These are phyloP conservation scores for Drosophila borealis DNA, from an alignment of 2,888 invertebrate genomes.

Conservation along the genomic window DNA sequence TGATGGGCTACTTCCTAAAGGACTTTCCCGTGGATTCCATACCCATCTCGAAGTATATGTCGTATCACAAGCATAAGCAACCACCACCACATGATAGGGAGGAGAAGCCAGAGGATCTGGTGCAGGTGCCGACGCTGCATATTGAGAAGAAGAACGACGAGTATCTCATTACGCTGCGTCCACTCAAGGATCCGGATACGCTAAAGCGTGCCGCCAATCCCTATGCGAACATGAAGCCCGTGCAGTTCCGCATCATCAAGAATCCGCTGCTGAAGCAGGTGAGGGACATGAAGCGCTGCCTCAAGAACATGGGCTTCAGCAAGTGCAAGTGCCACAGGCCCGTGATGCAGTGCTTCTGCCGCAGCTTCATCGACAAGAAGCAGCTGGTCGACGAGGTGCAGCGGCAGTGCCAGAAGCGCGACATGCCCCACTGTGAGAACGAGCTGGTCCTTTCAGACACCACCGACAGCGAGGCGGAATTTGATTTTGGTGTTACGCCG, in stretches of 20 bases:
- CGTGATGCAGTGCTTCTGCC: slow-evolving; percentile 82
- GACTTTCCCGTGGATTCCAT: slow-evolving; percentile 82
- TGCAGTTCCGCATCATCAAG: slow-evolving; percentile 89
- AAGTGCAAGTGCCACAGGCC: slow-evolving; percentile 86
- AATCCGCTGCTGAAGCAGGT: slow-evolving; percentile 86
- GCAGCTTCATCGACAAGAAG: slow-evolving; percentile 84
- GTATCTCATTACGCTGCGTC: slow-evolving; percentile 89
- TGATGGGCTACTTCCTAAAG: slow-evolving; percentile 83
- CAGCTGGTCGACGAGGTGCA: slow-evolving; percentile 86
- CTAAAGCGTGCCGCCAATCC: slow-evolving; percentile 88
- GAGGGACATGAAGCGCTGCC: slow-evolving; percentile 86
- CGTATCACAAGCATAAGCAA: slow-evolving; percentile 56
- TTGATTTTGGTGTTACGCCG: slow-evolving; percentile 90
- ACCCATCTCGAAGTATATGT: slow-evolving; percentile 76
- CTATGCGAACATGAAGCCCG: slow-evolving; percentile 89
- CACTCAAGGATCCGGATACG: slow-evolving; percentile 87
- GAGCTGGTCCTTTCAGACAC: slow-evolving; percentile 81
- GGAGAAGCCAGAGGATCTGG: slow-evolving; percentile 52
- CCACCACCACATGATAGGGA: slow-evolving; percentile 83
- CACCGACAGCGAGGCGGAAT: slow-evolving; percentile 86
- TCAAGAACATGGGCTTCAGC: slow-evolving; percentile 86
- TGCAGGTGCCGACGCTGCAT: slow-evolving; percentile 87
- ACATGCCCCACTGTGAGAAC: slow-evolving; percentile 65
- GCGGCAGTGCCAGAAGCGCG: slow-evolving; percentile 83
- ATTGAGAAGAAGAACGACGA: slow-evolving; percentile 89